Base-by-base conservation (phyloP, 2,797 vertebrate species). In the Pangasius larnaudii region DNA sequence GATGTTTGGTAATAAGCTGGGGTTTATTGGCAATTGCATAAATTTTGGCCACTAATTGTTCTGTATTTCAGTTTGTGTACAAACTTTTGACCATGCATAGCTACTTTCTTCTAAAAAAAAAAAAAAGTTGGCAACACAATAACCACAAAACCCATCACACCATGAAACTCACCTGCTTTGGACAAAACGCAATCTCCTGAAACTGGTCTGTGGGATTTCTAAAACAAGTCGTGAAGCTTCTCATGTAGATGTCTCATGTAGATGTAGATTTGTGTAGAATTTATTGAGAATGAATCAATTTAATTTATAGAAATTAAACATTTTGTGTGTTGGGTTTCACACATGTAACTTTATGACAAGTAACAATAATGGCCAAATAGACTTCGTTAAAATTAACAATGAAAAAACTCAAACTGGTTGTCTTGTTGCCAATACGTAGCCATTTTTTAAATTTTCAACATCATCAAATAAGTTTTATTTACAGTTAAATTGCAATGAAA, bases 151-250 rank as follows among this genome's bases (percentile, higher is more conserved):
- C 19, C 42, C n/a, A 49, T 69, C 18, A 69, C 27, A 24, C 7
- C 16, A 58, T 1, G 77, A 4, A 22, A 39, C 94, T 95, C 93
- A 99, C 98, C 98, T 99, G 96, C 98, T 99, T 92, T 99, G 98
- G 94, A 99, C 98, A 90, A 99, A 99, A 0, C 98, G 8, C 46
- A 46, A 46, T 46, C 7, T 46, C 46, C 46, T 96, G 91, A 99
- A 99, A 93, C 98, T 97, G 72, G 96, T 87, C 89, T 96, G 95
- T 6, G 98, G 98, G 77, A 98, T 96, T 91, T 97, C 98, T 99
- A 6, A 61, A 27, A 53, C 46, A 46, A 46, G 46, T 46, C 46
- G 1, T 46, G 14, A 16, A 67, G 30, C 30, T 67, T 67, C 14
- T 67, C 30, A 33, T 67, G 65, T 67, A 33, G 65, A 33, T 33